Conservation (phyloP, 2,888 invertebrate genomes). For the Drymonia ruficornis region DNA sequence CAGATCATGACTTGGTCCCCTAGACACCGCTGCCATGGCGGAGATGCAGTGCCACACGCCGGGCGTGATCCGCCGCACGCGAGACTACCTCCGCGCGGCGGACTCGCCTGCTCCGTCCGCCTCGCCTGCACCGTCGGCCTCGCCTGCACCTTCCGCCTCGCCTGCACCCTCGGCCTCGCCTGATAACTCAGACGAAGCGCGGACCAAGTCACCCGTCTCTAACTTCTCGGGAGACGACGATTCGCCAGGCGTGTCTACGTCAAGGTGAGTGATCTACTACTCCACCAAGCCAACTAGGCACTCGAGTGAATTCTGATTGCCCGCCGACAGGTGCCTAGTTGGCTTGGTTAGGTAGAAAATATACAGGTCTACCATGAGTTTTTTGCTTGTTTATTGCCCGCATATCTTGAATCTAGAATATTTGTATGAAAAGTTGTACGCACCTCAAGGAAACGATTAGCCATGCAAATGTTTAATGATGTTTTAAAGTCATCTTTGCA, state of each 20-base stretch:
- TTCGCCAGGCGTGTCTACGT: constrained; percentile 37
- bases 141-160: constrained; percentile 34
- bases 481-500: no score
- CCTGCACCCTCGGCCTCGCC: constrained; percentile 33
- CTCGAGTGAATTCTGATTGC: no score
- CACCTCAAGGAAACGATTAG: no score
- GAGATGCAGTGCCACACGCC: constrained; percentile 43
- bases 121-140: constrained; percentile 28
- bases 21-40: constrained; percentile 33
- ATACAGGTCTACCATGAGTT: no score
- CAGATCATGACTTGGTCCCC: no score
- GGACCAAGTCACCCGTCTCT: constrained; percentile 45
- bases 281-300: no score
- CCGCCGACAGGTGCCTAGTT: no score
- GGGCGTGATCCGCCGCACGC: constrained; percentile 58
- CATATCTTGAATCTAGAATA: no score
- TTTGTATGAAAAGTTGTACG: no score
- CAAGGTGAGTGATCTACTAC: constrained; percentile 32
- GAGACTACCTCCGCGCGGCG: constrained; percentile 42
- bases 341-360: no score
- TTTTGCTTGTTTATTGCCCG: no score
- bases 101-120: constrained; percentile 33
- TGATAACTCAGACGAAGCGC: constrained; percentile 32
- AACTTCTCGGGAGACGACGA: constrained; percentile 50
- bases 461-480: no score